These are phyloP conservation scores for Stenolophus ochropezus DNA, from an alignment of 2,888 invertebrate genomes.

Conservation along the genomic window DNA sequence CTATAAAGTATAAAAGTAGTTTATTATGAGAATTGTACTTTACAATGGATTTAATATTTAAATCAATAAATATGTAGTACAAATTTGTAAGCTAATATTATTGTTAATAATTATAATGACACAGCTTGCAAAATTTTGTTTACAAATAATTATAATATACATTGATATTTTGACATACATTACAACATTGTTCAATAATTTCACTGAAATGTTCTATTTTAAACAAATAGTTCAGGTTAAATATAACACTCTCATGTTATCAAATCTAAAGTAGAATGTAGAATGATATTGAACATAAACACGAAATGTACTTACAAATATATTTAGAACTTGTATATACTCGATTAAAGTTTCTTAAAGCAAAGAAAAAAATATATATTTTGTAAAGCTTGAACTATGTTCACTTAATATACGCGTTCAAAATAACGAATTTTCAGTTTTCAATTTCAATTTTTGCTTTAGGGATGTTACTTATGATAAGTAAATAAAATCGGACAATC, in stretches of 20 bases:
- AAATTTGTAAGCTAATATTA: neutral
- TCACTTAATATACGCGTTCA: too few relatives aligned
- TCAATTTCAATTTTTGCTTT: too few relatives aligned
- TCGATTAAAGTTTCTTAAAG: neutral
- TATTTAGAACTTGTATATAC: neutral
- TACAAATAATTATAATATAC: neutral
- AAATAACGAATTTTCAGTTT: too few relatives aligned
- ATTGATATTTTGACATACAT: neutral
- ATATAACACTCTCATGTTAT: neutral
- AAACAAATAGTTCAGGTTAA: conserved; percentile 23
- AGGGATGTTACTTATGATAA: too few relatives aligned
- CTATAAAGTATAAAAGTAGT: neutral
- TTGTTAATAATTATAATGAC: neutral
- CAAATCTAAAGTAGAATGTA: neutral
- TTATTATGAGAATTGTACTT: too few relatives aligned
- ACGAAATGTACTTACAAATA: conserved; percentile 2
- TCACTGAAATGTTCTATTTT: neutral
- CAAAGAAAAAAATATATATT: too few relatives aligned
- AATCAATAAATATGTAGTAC: neutral
- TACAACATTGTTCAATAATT: neutral
- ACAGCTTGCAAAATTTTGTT: neutral
- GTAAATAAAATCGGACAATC: too few relatives aligned
- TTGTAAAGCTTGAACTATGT: too few relatives aligned
- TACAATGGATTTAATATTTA: too few relatives aligned
- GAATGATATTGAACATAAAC: conserved; percentile 23